Percentiles rank a stretch among this genome's conserved stretches.
Evolutionary conservation across 2,797 vertebrate species (phyloP).

Genomic region (Alfaro cultratus): DNA sequence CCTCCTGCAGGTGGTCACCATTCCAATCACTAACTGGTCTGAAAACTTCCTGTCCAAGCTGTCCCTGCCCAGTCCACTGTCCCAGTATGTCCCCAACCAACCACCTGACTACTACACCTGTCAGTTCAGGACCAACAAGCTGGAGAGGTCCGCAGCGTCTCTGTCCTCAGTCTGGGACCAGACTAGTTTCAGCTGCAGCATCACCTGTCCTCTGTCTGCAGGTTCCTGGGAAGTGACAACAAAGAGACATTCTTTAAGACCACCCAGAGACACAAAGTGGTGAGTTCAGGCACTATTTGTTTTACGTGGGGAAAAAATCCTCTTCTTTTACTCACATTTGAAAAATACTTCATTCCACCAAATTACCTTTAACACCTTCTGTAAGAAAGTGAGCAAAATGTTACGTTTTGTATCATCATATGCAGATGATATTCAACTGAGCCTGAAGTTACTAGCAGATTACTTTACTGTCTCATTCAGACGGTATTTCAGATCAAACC

Average conservation of each 20-base stretch:
- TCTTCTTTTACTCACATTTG: background rate
- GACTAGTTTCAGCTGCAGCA: background rate
- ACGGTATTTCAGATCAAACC: background rate
- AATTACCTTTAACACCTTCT: too few species aligned
- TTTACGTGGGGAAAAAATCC: background rate
- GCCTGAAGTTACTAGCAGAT: background rate
- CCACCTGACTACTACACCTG: constrained; percentile 82
- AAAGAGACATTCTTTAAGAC: constrained; percentile 83
- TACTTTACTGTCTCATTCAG: background rate
- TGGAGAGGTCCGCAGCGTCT: constrained; percentile 70
- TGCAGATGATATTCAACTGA: background rate
- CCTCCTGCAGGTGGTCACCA: constrained; percentile 69
- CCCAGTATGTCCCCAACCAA: constrained; percentile 77
- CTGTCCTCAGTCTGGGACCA: background rate
- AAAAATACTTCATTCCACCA: background rate
- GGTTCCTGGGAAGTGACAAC: constrained; percentile 83
- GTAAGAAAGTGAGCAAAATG: too few species aligned
- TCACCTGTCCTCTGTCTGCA: constrained; percentile 42
- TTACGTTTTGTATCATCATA: background rate
- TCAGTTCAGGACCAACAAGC: constrained; percentile 82
- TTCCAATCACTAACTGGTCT: constrained; percentile 74
- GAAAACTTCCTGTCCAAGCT: constrained; percentile 66
- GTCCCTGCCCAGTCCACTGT: constrained; percentile 74
- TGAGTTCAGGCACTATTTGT: constrained; percentile 42
- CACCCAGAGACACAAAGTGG: constrained; percentile 82